Evolutionary conservation across 2,888 invertebrate species (phyloP).

Genomic region (Halictus ligatus): DNA sequence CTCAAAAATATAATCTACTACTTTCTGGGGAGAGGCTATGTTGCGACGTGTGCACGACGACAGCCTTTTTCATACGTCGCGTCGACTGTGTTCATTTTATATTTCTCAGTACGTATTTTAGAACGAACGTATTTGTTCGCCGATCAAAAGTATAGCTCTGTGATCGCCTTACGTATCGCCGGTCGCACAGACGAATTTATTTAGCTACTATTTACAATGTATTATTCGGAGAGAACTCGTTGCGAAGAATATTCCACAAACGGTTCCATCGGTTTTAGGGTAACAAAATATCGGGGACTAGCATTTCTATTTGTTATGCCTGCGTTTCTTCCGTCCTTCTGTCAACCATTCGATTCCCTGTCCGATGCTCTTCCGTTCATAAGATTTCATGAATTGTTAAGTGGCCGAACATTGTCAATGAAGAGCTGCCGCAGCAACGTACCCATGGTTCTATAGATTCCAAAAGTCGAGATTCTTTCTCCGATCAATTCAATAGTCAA

Average conservation of each 20-base stretch:
- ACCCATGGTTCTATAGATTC: background rate
- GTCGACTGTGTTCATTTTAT: conserved; percentile 4
- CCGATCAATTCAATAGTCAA: background rate
- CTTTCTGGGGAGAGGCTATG: conserved; percentile 22
- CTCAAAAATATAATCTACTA: conserved; percentile 35
- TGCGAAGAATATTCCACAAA: background rate
- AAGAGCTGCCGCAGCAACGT: background rate
- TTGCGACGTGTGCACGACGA: conserved; percentile 11
- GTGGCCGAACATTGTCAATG: background rate
- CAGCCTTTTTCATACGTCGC: conserved; percentile 22
- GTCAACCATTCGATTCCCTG: conserved; percentile 1
- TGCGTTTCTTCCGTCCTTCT: conserved; percentile 9
- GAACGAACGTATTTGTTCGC: conserved; percentile 25
- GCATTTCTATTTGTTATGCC: background rate
- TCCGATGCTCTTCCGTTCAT: background rate
- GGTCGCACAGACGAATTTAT: conserved; percentile 14
- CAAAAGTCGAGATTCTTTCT: background rate
- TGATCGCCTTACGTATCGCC: conserved; percentile 54
- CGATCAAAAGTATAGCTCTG: conserved; percentile 12
- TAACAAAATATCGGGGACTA: conserved; percentile 10
- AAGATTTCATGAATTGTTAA: background rate
- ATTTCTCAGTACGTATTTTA: conserved; percentile 6
- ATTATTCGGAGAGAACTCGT: background rate
- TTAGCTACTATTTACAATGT: conserved; percentile 6
- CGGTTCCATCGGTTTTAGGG: background rate